Evolutionary conservation across 2,113 vertebrate genomes (phyloP).

Genomic region (Equus przewalskii): DNA sequence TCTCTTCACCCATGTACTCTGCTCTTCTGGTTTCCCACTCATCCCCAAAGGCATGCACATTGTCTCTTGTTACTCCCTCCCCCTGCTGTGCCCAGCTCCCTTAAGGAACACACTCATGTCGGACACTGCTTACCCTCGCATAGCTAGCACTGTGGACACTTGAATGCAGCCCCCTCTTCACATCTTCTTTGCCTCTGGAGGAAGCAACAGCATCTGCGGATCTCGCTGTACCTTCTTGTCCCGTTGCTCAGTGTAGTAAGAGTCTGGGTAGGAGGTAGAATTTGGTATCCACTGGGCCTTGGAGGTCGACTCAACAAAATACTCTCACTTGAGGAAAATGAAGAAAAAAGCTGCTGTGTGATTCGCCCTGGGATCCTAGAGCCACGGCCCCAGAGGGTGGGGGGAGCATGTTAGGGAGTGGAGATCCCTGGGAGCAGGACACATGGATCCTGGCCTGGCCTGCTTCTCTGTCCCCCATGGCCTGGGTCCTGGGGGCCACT

Average conservation of each 20-base stretch:
- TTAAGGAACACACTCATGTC: neutral
- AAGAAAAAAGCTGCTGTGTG: constrained; percentile 28
- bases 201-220: neutral
- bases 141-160: neutral
- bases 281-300: constrained; percentile 1
- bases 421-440: constrained; percentile 64
- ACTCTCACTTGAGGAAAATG: constrained; percentile 51
- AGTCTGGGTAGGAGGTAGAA: constrained; percentile 41
- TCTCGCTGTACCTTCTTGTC: constrained; percentile 32
- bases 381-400: neutral
- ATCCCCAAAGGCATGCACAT: neutral
- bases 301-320: constrained; percentile 27
- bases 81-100: neutral
- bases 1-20: neutral
- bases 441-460: constrained; percentile 78
- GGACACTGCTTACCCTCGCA: neutral
- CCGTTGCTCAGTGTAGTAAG: constrained; percentile 1
- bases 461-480: constrained; percentile 75
- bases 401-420: constrained; percentile 62
- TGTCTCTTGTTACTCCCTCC: neutral
- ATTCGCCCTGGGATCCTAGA: neutral
- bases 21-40: neutral
- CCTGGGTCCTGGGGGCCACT: constrained; percentile 81
- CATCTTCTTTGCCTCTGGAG: constrained; percentile 19
- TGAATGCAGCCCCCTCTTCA: neutral